A percentile compares a stretch with the other conserved stretches of the same genome.
Conservation (phyloP, 2,888 invertebrate species). For the Hydroisotoma schaefferi region DNA sequence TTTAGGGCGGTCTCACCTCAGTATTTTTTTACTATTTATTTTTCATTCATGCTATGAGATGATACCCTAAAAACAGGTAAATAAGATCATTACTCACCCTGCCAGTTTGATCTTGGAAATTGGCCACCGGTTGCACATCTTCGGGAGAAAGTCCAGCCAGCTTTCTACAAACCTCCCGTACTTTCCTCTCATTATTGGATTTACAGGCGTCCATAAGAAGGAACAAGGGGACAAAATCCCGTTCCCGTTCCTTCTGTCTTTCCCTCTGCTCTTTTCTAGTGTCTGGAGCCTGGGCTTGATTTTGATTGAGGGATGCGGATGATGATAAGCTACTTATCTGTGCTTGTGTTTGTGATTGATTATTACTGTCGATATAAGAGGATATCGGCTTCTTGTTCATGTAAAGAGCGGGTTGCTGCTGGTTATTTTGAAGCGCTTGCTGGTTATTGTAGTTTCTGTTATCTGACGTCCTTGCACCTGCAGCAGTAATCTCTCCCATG, state of each 20-base stretch:
- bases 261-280: not conserved
- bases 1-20: too few relatives aligned
- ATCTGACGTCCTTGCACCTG: too few relatives aligned
- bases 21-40: too few relatives aligned
- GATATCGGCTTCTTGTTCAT: not conserved
- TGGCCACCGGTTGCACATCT: constrained; percentile 42
- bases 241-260: not conserved
- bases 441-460: constrained; percentile 7
- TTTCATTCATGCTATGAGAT: too few relatives aligned
- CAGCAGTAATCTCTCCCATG: constrained; percentile 4
- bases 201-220: constrained; percentile 41
- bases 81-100: too few relatives aligned
- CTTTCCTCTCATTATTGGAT: constrained; percentile 38
- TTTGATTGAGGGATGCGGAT: constrained; percentile 3
- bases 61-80: too few relatives aligned
- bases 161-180: constrained; percentile 39
- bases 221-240: constrained; percentile 43
- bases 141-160: constrained; percentile 22
- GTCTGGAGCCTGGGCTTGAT: constrained; percentile 7
- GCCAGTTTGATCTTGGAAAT: constrained; percentile 45
- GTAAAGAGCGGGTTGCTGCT: constrained; percentile 4
- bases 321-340: not conserved
- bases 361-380: not conserved
- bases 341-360: not conserved
- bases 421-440: constrained; percentile 8